Base-by-base conservation (phyloP, 2,888 invertebrate species). In the Luperina testacea region DNA sequence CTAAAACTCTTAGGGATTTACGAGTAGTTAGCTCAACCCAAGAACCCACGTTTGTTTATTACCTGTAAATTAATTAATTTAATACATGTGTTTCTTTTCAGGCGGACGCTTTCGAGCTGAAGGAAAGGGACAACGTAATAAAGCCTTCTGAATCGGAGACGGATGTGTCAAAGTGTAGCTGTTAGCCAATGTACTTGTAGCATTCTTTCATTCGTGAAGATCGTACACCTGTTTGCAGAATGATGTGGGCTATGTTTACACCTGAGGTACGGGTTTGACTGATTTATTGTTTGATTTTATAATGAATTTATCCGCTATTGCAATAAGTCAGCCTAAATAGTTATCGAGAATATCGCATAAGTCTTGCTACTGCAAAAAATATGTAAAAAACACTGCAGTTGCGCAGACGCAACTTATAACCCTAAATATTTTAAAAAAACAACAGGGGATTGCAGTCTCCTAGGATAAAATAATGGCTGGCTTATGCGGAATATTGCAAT, bases 21-120 rank as follows among this genome's bases (percentile, higher is more conserved):
- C 0, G 32, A 32, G 32, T 32, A 32, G 32, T 1, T 4, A 32
- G 9, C 8, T 5, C 38, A 38, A 38, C 64, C 38, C 24, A 64
- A 64, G 24, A 38, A 38, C 11, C 11, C 38, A 64, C 11, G 24
- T 64, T 64, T 64, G 64, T 24, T 32, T 27, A 17, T 32, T 48
- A 48, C 13, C 48, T 48, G 13, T 13, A 48, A 13, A 48, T 48
- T 48, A 48, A 48, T 32, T 42, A 67, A 57, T 38, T 48, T 24
- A 11, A 38, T 38, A 5, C 11, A 5, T 24, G 11, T 32, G 9
- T 64, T 24, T 42, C 1, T 84, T 95, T 95, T 77, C 95, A 97
- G 97, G 97, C 97, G 86, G 97, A 97, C 75, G 97, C 97, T 38
- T 97, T 97, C 88, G 97, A 97, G 87, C 87, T 97, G 83, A 96